Percentiles rank a stretch among this genome's conserved stretches.
phyloP scores from a whole-genome alignment of 2,888 invertebrate genomes.

The Habrosyne pyritoides region DNA sequence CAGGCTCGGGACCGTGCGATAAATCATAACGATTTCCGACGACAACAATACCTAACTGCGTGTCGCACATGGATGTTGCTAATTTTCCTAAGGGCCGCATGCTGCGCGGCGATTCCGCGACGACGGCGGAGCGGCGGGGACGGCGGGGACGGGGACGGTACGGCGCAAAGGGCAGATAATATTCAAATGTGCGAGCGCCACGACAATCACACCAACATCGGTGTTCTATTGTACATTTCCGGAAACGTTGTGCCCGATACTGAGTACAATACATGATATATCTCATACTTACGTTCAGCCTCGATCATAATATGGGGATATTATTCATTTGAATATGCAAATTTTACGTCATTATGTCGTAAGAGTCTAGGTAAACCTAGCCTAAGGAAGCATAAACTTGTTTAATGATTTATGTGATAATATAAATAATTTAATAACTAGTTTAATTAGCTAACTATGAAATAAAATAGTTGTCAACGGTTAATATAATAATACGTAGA shows the following conservation, averaged over 20 bases:
- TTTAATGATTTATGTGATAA: background rate
- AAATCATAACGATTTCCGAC: slow-evolving; percentile 61
- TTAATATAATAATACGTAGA: background rate
- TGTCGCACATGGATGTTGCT: slow-evolving; percentile 67
- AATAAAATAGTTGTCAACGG: background rate
- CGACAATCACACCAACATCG: slow-evolving; percentile 38
- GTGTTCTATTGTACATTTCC: slow-evolving; percentile 51
- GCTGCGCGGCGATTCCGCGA: slow-evolving; percentile 46
- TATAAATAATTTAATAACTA: background rate
- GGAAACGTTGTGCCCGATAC: slow-evolving; percentile 43
- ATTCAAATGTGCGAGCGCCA: slow-evolving; percentile 43
- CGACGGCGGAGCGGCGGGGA: slow-evolving; percentile 13
- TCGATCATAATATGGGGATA: background rate
- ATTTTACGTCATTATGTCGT: background rate
- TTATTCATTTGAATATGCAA: background rate
- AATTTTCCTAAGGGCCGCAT: slow-evolving; percentile 62
- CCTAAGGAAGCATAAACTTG: background rate
- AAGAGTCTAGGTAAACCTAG: background rate
- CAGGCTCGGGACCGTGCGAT: slow-evolving; percentile 38
- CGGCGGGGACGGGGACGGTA: slow-evolving; percentile 27
- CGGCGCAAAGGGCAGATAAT: slow-evolving; percentile 35
- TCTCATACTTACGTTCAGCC: slow-evolving; percentile 12
- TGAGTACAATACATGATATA: slow-evolving; percentile 21
- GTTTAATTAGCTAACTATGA: background rate
- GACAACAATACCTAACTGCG: slow-evolving; percentile 47